phyloP scores from a whole-genome alignment of 2,888 invertebrate genomes.

The Melipona bicolor region DNA sequence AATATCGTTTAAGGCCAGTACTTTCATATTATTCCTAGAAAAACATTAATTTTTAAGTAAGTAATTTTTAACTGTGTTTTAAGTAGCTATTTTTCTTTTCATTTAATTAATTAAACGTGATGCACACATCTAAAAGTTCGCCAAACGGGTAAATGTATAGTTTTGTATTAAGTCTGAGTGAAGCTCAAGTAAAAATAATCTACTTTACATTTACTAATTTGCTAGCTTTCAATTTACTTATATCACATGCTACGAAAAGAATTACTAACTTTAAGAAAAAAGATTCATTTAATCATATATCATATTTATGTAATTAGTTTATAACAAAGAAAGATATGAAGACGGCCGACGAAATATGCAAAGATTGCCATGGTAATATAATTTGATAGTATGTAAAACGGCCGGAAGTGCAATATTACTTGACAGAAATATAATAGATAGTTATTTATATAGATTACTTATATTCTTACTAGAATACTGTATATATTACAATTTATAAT shows the following conservation, averaged over 20 bases:
- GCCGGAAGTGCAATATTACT: slow-evolving; percentile 79
- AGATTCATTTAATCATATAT: slow-evolving; percentile 8
- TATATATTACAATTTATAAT: slow-evolving; percentile 19
- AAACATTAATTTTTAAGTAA: not conserved
- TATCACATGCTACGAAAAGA: not conserved
- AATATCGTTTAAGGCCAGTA: slow-evolving; percentile 40
- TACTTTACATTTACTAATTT: not conserved
- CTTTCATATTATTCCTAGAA: not conserved
- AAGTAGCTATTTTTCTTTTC: not conserved
- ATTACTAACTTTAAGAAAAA: not conserved
- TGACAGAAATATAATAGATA: slow-evolving; percentile 12
- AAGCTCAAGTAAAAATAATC: not conserved
- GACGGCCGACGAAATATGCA: not conserved
- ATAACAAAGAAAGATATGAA: not conserved
- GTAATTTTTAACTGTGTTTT: not conserved
- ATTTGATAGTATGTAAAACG: slow-evolving; percentile 33
- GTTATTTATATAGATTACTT: not conserved
- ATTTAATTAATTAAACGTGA: slow-evolving; percentile 30
- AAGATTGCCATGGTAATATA: slow-evolving; percentile 38
- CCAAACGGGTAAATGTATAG: slow-evolving; percentile 68
- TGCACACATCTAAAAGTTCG: slow-evolving; percentile 72
- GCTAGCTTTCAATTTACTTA: slow-evolving; percentile 7
- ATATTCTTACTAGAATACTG: not conserved
- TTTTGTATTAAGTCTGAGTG: slow-evolving; percentile 5
- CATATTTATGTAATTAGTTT: not conserved